Percentiles rank a stretch among this genome's conserved stretches.
These are phyloP conservation scores for Gerris lacustris DNA, from an alignment of 2,888 invertebrate genomes.

Conservation along the genomic window DNA sequence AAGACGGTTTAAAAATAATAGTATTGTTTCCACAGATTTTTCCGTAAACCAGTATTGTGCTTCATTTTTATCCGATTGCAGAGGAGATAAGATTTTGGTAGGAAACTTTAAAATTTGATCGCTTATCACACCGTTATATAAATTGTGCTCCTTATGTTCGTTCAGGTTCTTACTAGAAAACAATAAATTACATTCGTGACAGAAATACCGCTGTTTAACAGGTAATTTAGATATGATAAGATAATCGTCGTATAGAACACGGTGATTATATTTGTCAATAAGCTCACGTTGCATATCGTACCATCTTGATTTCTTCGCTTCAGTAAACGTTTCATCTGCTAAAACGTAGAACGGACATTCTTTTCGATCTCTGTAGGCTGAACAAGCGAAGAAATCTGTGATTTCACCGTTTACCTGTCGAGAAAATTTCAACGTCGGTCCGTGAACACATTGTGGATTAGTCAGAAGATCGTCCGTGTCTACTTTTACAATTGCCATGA, in stretches of 20 bases:
- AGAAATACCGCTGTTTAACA: neutral
- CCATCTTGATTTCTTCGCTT: neutral
- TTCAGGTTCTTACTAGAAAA: neutral
- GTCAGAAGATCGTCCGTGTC: slow-evolving; percentile 42
- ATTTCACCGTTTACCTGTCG: slow-evolving; percentile 38
- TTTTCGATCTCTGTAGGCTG: slow-evolving; percentile 68
- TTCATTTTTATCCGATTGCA: slow-evolving; percentile 63
- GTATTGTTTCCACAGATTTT: slow-evolving; percentile 50
- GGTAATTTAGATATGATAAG: neutral
- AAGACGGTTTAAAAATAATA: slow-evolving; percentile 43
- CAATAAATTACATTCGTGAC: neutral
- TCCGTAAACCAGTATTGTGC: slow-evolving; percentile 79
- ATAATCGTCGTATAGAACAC: neutral
- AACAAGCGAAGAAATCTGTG: slow-evolving; percentile 63
- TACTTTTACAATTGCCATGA: slow-evolving; percentile 39
- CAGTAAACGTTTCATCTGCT: neutral
- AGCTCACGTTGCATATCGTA: neutral
- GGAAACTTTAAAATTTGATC: slow-evolving; percentile 4
- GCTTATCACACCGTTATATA: neutral
- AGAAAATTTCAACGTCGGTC: slow-evolving; percentile 59
- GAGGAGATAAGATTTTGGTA: slow-evolving; percentile 46
- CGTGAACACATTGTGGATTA: slow-evolving; percentile 60
- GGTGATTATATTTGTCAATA: neutral
- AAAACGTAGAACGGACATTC: slow-evolving; percentile 51
- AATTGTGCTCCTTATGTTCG: neutral